Percentiles rank a stretch among this genome's conserved stretches.
Evolutionary conservation across 2,113 vertebrate species (phyloP).

Genomic region (Gasterosteus aculeatus): DNA sequence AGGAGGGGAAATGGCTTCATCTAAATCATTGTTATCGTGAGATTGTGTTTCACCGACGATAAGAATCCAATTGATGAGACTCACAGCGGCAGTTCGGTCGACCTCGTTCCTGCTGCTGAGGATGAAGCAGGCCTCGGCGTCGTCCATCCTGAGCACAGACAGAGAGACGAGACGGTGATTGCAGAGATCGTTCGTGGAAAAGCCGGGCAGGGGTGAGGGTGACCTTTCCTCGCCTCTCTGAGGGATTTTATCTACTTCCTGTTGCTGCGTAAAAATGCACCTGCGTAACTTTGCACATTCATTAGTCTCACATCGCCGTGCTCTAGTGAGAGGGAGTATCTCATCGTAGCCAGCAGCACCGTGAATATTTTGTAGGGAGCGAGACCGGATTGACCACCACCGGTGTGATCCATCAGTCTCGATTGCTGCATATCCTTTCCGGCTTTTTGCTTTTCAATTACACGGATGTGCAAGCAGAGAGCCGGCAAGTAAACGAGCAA

Average conservation of each 20-base stretch:
- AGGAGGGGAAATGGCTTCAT: constrained; percentile 1
- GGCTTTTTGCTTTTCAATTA: constrained; percentile 34
- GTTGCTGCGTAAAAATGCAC: constrained; percentile 5
- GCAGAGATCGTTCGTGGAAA: constrained; percentile 7
- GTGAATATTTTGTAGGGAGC: background rate
- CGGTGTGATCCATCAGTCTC: background rate
- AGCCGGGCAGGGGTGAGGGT: background rate
- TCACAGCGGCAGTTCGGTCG: constrained; percentile 95
- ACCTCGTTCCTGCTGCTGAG: constrained; percentile 97
- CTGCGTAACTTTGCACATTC: constrained; percentile 3
- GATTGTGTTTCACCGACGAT: background rate
- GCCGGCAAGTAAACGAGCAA: constrained; percentile 29
- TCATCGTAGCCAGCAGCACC: too few relatives aligned
- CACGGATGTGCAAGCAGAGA: constrained; percentile 28
- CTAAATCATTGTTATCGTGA: background rate
- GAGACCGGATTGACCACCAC: background rate
- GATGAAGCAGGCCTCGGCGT: constrained; percentile 97
- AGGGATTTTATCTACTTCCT: constrained; percentile 8
- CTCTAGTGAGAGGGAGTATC: background rate
- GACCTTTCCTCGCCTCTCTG: background rate
- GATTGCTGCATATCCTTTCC: background rate
- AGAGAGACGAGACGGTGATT: constrained; percentile 8
- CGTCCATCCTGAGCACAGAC: constrained; percentile 89
- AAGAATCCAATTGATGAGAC: constrained; percentile 15
- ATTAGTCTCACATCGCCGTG: constrained; percentile 2